Evolutionary conservation across 2,888 invertebrate genomes (phyloP), one percentile per base, ranked within the genome.

Genomic region (Chaetogeoica ovagalla): DNA sequence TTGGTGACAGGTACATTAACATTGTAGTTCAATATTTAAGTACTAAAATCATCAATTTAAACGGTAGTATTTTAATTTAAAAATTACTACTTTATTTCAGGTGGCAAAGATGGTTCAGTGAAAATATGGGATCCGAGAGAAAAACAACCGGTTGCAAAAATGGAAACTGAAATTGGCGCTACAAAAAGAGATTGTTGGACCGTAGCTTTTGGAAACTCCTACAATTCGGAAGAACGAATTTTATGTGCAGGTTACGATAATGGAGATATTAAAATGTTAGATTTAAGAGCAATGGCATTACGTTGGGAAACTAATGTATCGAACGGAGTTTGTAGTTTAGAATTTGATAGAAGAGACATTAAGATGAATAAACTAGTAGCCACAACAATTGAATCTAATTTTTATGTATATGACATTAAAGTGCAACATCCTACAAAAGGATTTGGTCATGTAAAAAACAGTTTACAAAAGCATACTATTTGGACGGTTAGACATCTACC

Each of bases 61-160:
- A 13, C 15, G 2, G 7, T 63, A 63, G n/a, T 8, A 57, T 39
- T 21, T 52, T 30, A 30, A 2, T 30, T 23, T 55, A 6, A 70
- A 55, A 39, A 68, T 48, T 1, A 48, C 15, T 81, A 71, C 65
- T 30, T 30, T 79, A 30, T 82, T 84, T 23, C 83, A 79, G 79
- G 79, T 55, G 79, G 79, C 17, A 93, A 79, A 17, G 79, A 79
- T 17, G 93, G 93, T 4, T 90, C 91, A 68, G 96, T 97, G 0
- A 97, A 96, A 88, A 92, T 98, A 0, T 98, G 98, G 98, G 98
- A 98, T 86, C 92, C 94, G 0, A 89, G 98, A 1, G 97, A 97
- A 86, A 94, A 93, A 85, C 91, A 92, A 71, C 96, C 98, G 0
- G 97, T 98, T 0, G 95, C 95, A 0, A 91, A 93, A 83, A 97